Evolutionary conservation across 2,888 invertebrate species (phyloP), one percentile per base, ranked within the genome.

Genomic region (Tipula unca): DNA sequence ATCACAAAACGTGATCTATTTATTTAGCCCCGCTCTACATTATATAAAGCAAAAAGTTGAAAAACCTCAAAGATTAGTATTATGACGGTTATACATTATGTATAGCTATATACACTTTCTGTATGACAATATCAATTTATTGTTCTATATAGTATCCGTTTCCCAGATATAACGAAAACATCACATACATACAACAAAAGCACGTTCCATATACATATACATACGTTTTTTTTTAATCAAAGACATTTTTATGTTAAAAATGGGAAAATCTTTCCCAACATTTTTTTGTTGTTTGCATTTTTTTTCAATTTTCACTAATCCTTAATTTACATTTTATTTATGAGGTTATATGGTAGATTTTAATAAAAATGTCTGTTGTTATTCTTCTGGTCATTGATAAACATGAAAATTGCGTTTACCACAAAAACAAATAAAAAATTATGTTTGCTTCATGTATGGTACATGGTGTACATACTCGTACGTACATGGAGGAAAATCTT

Each of bases 321-420:
- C 69, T 69, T 69, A 69, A 69, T 69, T 69, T 69, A 69, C 69
- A 69, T 69, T 69, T 69, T 69, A 69, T 69, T 69, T 69, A 69
- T 69, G 69, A 69, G 69, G 69, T 69, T 69, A 69, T n/a, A n/a
- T 69, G 69, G 20, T 69, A 25, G 69, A 69, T 25, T 69, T 69
- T 69, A 25, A 69, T 69, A 69, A 69, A 69, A 69, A 69, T 69
- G 69, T 69, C 25, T 20, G 69, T 69, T 69, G 69, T 25, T 69
- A 69, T 69, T 69, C 25, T 6, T 69, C 25, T 69, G 69, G 69
- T 69, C 69, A 69, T 69, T 69, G 69, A 69, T 69, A 69, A 69
- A 69, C 69, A 69, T 69, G 69, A 69, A 69, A 69, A 69, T 69
- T 69, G 69, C 25, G 69, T 69, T 69, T 69, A 54, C 69, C 25